These are phyloP conservation scores for Drosophila santomea DNA, from an alignment of 1,140 invertebrate species.

Conservation along the genomic window DNA sequence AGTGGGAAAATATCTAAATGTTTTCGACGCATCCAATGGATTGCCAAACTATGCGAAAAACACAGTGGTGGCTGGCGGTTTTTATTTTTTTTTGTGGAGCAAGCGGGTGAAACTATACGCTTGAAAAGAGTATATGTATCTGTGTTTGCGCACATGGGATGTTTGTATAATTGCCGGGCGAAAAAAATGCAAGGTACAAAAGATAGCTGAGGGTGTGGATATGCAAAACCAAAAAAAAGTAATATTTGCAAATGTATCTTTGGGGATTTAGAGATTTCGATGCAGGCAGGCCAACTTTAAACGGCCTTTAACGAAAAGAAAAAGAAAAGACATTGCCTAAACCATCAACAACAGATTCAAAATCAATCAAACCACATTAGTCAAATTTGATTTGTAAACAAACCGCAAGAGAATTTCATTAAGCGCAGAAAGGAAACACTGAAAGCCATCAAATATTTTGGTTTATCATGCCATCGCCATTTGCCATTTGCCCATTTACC, in stretches of 20 bases:
- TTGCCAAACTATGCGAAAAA: conserved; percentile 62
- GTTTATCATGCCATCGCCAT: conserved; percentile 26
- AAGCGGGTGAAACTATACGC: conserved; percentile 41
- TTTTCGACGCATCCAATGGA: conserved; percentile 61
- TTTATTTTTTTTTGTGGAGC: background rate
- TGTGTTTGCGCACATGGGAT: conserved; percentile 12
- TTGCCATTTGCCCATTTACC: conserved; percentile 6
- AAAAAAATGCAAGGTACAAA: conserved; percentile 23
- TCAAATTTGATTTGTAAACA: conserved; percentile 78
- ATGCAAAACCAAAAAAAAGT: conserved; percentile 7
- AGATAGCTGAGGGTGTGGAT: background rate
- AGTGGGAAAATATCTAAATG: conserved; percentile 63
- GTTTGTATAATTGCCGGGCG: conserved; percentile 54
- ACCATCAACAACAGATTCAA: conserved; percentile 30
- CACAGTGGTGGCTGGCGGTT: background rate
- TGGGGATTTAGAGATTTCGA: background rate
- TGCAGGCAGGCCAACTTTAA: background rate
- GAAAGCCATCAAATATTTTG: conserved; percentile 37
- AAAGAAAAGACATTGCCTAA: background rate
- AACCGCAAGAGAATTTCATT: conserved; percentile 60
- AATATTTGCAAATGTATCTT: conserved; percentile 18
- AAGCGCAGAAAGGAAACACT: conserved; percentile 28
- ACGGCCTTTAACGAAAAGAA: background rate
- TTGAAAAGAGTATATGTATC: conserved; percentile 44
- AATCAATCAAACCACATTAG: conserved; percentile 68